Evolutionary conservation across 2,888 invertebrate species (phyloP), one percentile per base, ranked within the genome.

Genomic region (Nemotelus pantherinus): DNA sequence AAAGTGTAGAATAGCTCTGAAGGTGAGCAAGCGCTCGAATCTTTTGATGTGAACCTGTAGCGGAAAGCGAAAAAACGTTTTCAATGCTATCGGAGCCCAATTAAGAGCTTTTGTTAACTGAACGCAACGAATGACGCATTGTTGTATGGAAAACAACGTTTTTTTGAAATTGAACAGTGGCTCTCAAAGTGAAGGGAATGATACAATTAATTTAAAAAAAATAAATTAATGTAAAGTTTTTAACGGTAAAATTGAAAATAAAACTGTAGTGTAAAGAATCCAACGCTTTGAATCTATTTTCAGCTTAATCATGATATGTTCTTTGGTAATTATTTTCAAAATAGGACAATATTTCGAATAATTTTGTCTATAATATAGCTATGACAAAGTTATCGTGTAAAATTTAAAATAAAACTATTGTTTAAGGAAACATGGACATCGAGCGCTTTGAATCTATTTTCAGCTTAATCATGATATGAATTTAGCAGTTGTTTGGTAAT

Each of bases 51-150:
- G 53, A 43, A 39, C 3, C 5, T 70, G 53, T 4, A 2, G 39
- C 41, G 25, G 50, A 57, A 45, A 65, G 6, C n/a, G 45, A 43
- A 60, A 74, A 60, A 74, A 47, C 47, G 2, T 74, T 74, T 63
- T 45, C 74, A 74, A 74, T 74, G 10, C 74, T 50, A 63, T 60
- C 74, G 74, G 63, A 43, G 39, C 63, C 74, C 74, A 74, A 74
- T 74, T 74, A 74, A 74, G 74, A 74, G 63, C 47, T 74, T 74
- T 60, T 74, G 74, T 63, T 48, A 60, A 47, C 39, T 43, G 74
- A 63, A 60, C 60, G 48, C 45, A 72, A 41, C 25, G 6, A 45
- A 53, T 47, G 53, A 63, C 60, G 74, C 60, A 63, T 63, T 60
- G 63, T 50, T 74, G 5, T 39, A n/a, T 25, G 45, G 39, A 58